Evolutionary conservation across 2,888 invertebrate species (phyloP).

Genomic region (Chloromyia formosa): DNA sequence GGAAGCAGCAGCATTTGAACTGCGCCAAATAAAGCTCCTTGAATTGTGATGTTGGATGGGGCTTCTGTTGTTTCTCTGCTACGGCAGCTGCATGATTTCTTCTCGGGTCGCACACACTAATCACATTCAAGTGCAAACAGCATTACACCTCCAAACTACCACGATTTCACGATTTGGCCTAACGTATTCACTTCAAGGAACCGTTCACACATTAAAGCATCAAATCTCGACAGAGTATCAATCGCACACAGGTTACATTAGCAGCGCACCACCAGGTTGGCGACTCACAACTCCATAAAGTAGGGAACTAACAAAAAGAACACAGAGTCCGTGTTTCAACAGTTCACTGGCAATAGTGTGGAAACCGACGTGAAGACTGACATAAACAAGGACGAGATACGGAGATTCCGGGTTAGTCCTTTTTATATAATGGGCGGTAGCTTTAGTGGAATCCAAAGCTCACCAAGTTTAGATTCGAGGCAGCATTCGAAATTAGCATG

Average conservation of each 20-base stretch:
- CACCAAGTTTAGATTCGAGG: not conserved
- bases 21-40: constrained; percentile 1
- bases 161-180: not conserved
- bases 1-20: not conserved
- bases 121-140: not conserved
- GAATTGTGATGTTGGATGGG: not conserved
- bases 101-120: not conserved
- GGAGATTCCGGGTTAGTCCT: not conserved
- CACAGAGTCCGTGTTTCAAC: not conserved
- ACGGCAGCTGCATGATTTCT: not conserved
- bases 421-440: constrained; percentile 3
- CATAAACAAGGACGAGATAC: constrained; percentile 6
- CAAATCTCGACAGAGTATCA: not conserved
- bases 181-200: not conserved
- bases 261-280: not conserved
- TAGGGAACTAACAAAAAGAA: no score
- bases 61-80: not conserved
- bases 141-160: not conserved
- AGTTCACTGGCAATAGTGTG: not conserved
- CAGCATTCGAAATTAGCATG: not conserved
- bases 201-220: not conserved
- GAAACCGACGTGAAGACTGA: not conserved
- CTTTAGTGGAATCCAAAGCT: not conserved
- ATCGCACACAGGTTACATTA: not conserved
- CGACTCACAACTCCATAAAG: not conserved